Evolutionary conservation across 2,113 vertebrate species (phyloP), one percentile per base, ranked within the genome.

Genomic region (Rhea pennata): DNA sequence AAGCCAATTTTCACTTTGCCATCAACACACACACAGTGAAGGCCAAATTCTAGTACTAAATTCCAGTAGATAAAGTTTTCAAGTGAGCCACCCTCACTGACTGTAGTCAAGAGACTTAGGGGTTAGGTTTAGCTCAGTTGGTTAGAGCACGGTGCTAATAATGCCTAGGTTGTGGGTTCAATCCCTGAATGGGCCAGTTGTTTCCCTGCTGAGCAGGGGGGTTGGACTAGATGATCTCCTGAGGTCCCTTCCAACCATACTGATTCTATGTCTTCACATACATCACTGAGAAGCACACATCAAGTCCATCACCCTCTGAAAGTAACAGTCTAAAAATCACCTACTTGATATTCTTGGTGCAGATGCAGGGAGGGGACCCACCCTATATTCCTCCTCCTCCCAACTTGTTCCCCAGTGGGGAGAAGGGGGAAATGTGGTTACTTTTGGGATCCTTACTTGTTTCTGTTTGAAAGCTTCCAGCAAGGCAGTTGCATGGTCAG

Each of bases 391-490:
- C 29, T 61, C 14, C 27, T 29, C 26, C 46, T 48, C 46, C 46
- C 19, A 19, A 56, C 15, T 7, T 15, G 26, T 56, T 14, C 54
- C 54, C 27, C 15, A 11, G 24, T 54, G 27, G 54, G 54, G 54
- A 29, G 20, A 70, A 67, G 11, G 53, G 54, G 20, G 51, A 58
- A 70, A 4, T 1, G 1, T 13, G 31, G 15, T 40, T 79, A 22
- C 61, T 92, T 67, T 44, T 3, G 19, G 40, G 40, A 72, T 96
- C 91, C 98, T 96, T 99, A 99, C 99, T 98, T 99, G 98, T 97
- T 99, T 98, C 85, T 98, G 98, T 90, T 98, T 98, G 97, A 99
- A 99, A 76, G 99, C 99, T 93, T 99, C 98, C 92, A 99, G 96
- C 86, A 99, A 98, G 97, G 98, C 98, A 0, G 98, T 98, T 5